Conservation (phyloP, 2,113 vertebrate species). For the Ptyas mucosa region DNA sequence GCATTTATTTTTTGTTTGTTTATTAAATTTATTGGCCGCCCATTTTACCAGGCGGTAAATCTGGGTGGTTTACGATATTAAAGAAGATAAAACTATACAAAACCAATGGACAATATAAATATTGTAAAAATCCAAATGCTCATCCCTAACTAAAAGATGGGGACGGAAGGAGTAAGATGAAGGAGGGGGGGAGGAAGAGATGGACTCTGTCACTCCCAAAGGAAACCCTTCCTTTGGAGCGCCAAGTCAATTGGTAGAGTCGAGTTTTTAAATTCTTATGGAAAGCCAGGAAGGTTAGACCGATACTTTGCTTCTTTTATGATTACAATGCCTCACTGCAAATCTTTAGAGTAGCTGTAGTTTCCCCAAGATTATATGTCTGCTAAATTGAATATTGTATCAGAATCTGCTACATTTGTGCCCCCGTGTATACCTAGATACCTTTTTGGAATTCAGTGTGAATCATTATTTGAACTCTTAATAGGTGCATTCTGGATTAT, state of each 20-base stretch:
- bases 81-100: not conserved
- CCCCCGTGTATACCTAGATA: not conserved
- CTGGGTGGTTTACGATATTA: not conserved
- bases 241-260: not conserved
- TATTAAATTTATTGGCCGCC: not conserved
- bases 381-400: not conserved
- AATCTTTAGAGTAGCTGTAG: not conserved
- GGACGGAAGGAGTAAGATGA: not conserved
- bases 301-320: not conserved
- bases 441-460: not conserved
- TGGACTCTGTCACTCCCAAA: not conserved
- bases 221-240: not conserved
- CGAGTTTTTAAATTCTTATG: not conserved
- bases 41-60: not conserved
- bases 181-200: not conserved
- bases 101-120: not conserved
- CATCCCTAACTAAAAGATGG: not conserved
- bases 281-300: not conserved
- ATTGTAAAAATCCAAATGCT: not conserved
- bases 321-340: not conserved
- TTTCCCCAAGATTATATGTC: not conserved
- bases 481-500: not conserved
- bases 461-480: not conserved
- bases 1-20: not conserved
- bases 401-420: not conserved